These are phyloP conservation scores for Engraulis encrasicolus DNA, from an alignment of 2,113 vertebrate genomes.

Conservation along the genomic window DNA sequence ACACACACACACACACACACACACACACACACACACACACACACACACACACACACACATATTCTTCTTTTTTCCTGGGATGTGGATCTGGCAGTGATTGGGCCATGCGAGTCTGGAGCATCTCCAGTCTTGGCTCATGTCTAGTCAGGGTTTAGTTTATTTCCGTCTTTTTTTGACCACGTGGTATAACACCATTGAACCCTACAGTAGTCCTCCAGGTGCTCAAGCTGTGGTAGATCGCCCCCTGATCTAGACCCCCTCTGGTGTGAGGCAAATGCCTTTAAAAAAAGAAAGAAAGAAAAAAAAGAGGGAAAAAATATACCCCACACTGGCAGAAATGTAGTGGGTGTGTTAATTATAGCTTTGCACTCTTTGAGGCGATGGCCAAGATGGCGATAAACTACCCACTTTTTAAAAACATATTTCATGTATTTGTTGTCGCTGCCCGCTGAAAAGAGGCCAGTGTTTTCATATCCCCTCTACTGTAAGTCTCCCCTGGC, in stretches of 20 bases:
- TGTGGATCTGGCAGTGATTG: background rate
- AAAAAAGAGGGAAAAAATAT: no score
- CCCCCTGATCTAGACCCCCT: background rate
- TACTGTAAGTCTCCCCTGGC: no score
- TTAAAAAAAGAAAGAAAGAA: background rate
- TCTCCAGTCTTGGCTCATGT: background rate
- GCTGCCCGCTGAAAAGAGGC: background rate
- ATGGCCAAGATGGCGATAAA: background rate
- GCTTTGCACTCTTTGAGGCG: background rate
- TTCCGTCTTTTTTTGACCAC: background rate
- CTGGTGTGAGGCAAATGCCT: background rate
- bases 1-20: no score
- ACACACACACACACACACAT: no score
- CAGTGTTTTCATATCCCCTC: background rate
- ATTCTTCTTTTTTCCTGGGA: background rate
- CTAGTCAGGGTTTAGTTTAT: constrained; percentile 2
- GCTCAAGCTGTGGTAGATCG: background rate
- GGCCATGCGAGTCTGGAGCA: background rate
- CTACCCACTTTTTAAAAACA: background rate
- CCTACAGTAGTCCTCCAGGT: background rate
- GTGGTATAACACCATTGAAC: background rate
- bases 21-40: no score
- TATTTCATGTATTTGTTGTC: background rate
- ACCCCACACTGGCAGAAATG: background rate
- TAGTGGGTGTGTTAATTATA: constrained; percentile 21